A percentile compares a stretch with the other conserved stretches of the same genome.
Conservation (phyloP, 2,888 invertebrate genomes). For the Cotesia congregata region DNA sequence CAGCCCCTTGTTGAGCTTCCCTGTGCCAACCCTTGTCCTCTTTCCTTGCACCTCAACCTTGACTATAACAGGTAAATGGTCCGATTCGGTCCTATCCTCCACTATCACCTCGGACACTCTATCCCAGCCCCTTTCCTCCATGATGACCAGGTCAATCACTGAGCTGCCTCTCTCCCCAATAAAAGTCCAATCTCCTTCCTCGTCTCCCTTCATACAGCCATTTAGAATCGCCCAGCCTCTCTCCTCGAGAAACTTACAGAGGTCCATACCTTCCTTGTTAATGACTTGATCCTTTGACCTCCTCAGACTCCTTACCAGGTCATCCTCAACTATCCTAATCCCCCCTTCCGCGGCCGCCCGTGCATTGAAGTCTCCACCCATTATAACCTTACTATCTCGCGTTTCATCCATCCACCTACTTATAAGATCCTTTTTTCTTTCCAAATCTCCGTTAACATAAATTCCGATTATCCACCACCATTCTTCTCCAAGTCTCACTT, state of each 20-base stretch:
- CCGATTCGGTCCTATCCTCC: neutral
- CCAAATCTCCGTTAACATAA: too few species aligned
- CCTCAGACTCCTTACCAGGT: neutral
- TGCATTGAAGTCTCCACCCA: neutral
- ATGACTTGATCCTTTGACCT: neutral
- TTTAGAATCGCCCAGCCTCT: neutral
- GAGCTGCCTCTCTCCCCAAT: neutral
- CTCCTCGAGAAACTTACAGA: neutral
- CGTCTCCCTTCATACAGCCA: neutral
- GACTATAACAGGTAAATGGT: neutral
- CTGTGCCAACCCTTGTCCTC: too few species aligned
- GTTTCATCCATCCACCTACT: neutral
- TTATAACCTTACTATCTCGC: neutral
- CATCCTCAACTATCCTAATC: neutral
- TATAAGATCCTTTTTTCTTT: too few species aligned
- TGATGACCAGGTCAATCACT: neutral
- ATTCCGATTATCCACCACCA: too few species aligned
- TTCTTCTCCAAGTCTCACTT: neutral
- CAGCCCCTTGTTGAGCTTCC: too few species aligned
- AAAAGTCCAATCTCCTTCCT: neutral
- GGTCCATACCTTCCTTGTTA: neutral
- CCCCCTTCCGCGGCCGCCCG: neutral
- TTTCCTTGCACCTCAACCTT: too few species aligned
- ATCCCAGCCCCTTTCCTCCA: neutral
- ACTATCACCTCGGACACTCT: neutral